Evolutionary conservation across 37 sponge, comb jelly and placozoan species (phyloP).

Genomic region (Halisarca cf. caerulea): DNA sequence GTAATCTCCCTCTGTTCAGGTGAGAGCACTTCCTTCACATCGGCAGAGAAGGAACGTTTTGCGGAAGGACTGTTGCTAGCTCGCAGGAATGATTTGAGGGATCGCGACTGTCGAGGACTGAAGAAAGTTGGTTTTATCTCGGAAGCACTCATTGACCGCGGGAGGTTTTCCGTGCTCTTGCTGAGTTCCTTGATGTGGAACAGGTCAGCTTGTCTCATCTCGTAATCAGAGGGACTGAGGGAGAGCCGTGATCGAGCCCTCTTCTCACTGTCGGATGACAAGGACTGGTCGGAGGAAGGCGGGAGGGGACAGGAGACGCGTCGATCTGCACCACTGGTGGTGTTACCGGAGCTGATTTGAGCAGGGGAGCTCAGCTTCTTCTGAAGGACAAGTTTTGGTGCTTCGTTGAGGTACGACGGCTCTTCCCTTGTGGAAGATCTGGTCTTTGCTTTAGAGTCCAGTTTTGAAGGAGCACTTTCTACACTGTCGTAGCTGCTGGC

Average conservation of each 20-base stretch:
- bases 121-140: neutral
- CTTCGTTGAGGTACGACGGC: neutral
- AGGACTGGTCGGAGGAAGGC: neutral
- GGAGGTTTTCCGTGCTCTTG: conserved; percentile 3
- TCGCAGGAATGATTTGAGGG: neutral
- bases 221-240: neutral
- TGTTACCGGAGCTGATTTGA: neutral
- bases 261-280: too few relatives aligned
- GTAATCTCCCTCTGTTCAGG: neutral
- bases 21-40: neutral
- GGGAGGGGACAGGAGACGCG: too few relatives aligned
- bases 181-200: neutral
- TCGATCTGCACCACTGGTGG: neutral
- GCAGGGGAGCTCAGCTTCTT: neutral
- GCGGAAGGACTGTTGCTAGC: neutral
- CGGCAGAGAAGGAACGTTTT: neutral
- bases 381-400: neutral
- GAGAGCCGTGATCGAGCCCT: neutral
- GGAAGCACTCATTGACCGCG: neutral
- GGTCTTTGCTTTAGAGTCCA: neutral
- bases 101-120: neutral
- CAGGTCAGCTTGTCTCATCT: neutral
- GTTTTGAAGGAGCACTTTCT: neutral
- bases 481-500: neutral
- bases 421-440: neutral